A percentile compares a stretch with the other conserved stretches of the same genome.
phyloP scores from a whole-genome alignment of 2,797 vertebrate genomes.

The Pogoniulus pusillus region DNA sequence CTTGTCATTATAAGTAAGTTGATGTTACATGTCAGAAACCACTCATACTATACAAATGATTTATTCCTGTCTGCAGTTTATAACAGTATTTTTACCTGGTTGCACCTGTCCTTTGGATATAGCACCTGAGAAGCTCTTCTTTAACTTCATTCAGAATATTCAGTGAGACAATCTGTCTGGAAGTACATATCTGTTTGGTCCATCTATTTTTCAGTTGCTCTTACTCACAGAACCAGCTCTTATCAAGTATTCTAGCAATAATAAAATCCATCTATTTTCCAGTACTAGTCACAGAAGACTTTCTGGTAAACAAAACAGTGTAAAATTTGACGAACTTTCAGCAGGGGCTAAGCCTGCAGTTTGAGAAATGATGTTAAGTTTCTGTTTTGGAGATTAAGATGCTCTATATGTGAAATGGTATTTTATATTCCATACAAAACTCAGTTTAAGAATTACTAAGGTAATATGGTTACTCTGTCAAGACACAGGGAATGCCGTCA shows the following conservation, averaged over 20 bases:
- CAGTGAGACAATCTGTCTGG: background rate
- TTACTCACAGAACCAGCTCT: background rate
- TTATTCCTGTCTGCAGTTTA: background rate
- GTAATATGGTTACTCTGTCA: background rate
- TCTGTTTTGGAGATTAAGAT: background rate
- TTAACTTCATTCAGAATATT: background rate
- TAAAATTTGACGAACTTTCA: background rate
- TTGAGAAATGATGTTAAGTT: background rate
- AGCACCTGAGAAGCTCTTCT: background rate
- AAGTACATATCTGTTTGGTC: background rate
- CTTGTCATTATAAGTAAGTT: background rate
- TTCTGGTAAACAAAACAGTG: background rate
- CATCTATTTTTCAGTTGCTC: background rate
- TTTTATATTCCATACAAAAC: background rate
- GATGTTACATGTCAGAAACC: background rate
- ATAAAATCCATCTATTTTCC: background rate
- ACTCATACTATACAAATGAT: background rate
- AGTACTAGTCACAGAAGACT: background rate
- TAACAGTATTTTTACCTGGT: background rate
- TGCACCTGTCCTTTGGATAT: background rate
- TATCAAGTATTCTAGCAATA: background rate
- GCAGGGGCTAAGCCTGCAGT: background rate
- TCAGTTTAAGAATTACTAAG: background rate
- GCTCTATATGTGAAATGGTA: background rate
- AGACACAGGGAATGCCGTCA: background rate